Percentiles rank a stretch among this genome's conserved stretches.
Evolutionary conservation across 2,797 vertebrate species (phyloP).

Genomic region (Distichodus sexfasciatus): DNA sequence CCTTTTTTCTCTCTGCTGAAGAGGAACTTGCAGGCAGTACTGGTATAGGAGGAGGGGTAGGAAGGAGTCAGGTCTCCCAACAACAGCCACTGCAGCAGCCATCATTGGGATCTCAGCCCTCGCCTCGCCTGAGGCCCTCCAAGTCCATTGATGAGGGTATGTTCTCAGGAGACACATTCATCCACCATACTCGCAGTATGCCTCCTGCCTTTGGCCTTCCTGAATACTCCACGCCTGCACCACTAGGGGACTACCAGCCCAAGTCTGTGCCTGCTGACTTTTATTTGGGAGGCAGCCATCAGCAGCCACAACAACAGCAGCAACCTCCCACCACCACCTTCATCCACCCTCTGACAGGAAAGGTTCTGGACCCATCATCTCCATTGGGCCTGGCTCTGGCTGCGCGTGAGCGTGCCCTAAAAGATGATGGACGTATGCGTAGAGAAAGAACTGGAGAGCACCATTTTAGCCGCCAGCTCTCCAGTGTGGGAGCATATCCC

Average conservation of each 20-base stretch:
- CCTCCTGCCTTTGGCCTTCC: constrained; percentile 77
- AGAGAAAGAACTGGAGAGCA: constrained; percentile 67
- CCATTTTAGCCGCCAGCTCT: constrained; percentile 75
- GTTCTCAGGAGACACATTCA: constrained; percentile 87
- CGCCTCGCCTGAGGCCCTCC: constrained; percentile 83
- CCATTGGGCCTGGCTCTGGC: constrained; percentile 87
- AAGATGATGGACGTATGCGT: constrained; percentile 76
- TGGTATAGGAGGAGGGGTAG: constrained; percentile 38
- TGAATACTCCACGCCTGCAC: constrained; percentile 70
- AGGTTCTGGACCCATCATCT: constrained; percentile 87
- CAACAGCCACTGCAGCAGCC: constrained; percentile 62
- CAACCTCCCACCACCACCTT: constrained; percentile 73
- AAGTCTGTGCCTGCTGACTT: constrained; percentile 78
- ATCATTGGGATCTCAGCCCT: constrained; percentile 67
- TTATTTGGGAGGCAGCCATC: constrained; percentile 67
- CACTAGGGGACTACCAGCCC: constrained; percentile 74
- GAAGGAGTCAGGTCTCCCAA: constrained; percentile 63
- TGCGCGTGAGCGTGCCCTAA: constrained; percentile 85
- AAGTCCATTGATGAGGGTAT: constrained; percentile 93
- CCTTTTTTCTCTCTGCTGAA: constrained; percentile 91
- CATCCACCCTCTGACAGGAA: constrained; percentile 89
- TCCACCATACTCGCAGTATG: constrained; percentile 84
- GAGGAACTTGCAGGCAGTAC: constrained; percentile 69
- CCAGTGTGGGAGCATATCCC: constrained; percentile 62
- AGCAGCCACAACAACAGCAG: constrained; percentile 48